Evolutionary conservation across 2,888 invertebrate species (phyloP).

Genomic region (Acrobeloides nanus): DNA sequence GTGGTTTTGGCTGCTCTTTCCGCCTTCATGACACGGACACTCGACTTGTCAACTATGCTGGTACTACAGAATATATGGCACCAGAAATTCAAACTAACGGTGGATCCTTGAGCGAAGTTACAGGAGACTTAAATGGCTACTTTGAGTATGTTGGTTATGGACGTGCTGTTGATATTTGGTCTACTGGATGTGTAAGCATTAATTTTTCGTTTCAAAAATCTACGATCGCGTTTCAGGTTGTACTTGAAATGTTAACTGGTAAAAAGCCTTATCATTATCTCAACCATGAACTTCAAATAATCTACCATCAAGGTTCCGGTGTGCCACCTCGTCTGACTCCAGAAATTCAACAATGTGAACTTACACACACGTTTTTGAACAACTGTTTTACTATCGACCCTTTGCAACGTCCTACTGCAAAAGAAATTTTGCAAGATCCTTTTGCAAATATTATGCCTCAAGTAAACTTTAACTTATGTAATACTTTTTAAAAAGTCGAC

Average conservation of each 20-base stretch:
- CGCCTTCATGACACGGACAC: slow-evolving; percentile 80
- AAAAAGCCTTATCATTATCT: slow-evolving; percentile 56
- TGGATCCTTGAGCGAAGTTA: slow-evolving; percentile 60
- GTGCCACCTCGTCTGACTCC: slow-evolving; percentile 17
- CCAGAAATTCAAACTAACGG: slow-evolving; percentile 70
- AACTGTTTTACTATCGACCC: slow-evolving; percentile 19
- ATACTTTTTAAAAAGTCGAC: too few species aligned
- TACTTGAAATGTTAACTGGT: slow-evolving; percentile 88
- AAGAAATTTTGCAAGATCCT: slow-evolving; percentile 67
- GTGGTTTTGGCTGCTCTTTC: slow-evolving; percentile 88
- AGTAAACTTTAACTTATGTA: too few species aligned
- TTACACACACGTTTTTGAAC: slow-evolving; percentile 16
- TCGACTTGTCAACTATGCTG: slow-evolving; percentile 41
- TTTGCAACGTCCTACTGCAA: slow-evolving; percentile 64
- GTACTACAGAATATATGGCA: slow-evolving; percentile 90
- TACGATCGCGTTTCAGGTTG: too few species aligned
- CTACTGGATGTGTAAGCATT: slow-evolving; percentile 84
- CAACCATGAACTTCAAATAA: slow-evolving; percentile 20
- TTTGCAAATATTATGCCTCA: slow-evolving; percentile 62
- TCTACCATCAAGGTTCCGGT: slow-evolving; percentile 20
- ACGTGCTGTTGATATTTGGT: slow-evolving; percentile 89
- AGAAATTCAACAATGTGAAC: slow-evolving; percentile 15
- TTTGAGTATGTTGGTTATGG: slow-evolving; percentile 69
- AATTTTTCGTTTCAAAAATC: too few species aligned
- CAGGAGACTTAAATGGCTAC: slow-evolving; percentile 57